phyloP scores from a whole-genome alignment of 2,888 invertebrate genomes.

The Hydriomena furcata region DNA sequence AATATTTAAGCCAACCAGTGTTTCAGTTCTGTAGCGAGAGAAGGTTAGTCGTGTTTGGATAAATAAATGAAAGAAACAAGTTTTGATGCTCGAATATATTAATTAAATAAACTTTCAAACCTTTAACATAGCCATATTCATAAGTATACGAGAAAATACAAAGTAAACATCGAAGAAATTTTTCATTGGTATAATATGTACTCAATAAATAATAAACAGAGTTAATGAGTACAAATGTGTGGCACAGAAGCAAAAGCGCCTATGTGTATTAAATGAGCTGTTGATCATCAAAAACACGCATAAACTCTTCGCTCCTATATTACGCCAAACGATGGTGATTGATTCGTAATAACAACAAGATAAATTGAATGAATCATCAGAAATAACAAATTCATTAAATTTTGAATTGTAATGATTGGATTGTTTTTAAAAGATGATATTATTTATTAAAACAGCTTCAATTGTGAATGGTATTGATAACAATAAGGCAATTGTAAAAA shows the following conservation, averaged over 20 bases:
- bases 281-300: not conserved
- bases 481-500: constrained; percentile 41
- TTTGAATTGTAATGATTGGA: constrained; percentile 57
- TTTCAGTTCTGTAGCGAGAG: too few relatives aligned
- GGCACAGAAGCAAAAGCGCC: not conserved
- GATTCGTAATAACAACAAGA: constrained; percentile 42
- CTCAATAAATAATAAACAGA: constrained; percentile 38
- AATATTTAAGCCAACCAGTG: too few relatives aligned
- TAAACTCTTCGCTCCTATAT: constrained; percentile 1
- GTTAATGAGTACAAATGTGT: constrained; percentile 29
- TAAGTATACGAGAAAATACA: constrained; percentile 21
- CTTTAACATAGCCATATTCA: constrained; percentile 28
- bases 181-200: constrained; percentile 72
- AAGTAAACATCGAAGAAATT: constrained; percentile 41
- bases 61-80: constrained; percentile 19
- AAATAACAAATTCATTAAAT: constrained; percentile 67
- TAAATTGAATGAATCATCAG: constrained; percentile 52
- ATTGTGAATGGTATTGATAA: constrained; percentile 32
- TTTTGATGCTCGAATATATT: constrained; percentile 45
- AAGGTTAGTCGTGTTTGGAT: not conserved
- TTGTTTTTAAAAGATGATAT: constrained; percentile 52
- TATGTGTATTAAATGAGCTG: not conserved
- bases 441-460: constrained; percentile 46
- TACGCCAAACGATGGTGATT: constrained; percentile 37
- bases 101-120: constrained; percentile 39